phyloP scores from a whole-genome alignment of 2,797 vertebrate genomes.

The Acanthurus tractus region DNA sequence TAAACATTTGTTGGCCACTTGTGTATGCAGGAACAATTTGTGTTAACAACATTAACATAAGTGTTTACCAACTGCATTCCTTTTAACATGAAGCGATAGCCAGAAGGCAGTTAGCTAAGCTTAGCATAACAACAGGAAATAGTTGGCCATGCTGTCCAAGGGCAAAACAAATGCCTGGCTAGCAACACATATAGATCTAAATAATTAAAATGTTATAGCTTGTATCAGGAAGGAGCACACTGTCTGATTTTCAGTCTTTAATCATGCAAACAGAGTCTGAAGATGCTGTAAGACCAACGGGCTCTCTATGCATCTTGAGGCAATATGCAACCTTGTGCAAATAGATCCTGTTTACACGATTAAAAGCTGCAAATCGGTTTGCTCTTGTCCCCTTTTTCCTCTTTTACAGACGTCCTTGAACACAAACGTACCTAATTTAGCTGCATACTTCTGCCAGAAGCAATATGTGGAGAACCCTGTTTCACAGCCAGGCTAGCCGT shows the following conservation, averaged over 20 bases:
- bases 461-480: neutral
- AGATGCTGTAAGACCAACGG: neutral
- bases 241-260: neutral
- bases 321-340: neutral
- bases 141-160: neutral
- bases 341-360: neutral
- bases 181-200: neutral
- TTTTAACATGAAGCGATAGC: neutral
- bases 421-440: neutral
- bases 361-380: conserved; percentile 5
- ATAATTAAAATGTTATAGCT: neutral
- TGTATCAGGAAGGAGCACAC: neutral
- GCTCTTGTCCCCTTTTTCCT: neutral
- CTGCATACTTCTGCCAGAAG: neutral
- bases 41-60: neutral
- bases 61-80: too few relatives aligned
- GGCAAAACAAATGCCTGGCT: neutral
- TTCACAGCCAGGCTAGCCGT: neutral
- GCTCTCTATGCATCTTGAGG: neutral
- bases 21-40: neutral
- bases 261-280: neutral
- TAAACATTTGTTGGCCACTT: neutral
- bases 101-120: neutral
- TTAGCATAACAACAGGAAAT: neutral
- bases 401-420: neutral